phyloP scores from a whole-genome alignment of 2,797 vertebrate species.

The Coreius guichenoti region DNA sequence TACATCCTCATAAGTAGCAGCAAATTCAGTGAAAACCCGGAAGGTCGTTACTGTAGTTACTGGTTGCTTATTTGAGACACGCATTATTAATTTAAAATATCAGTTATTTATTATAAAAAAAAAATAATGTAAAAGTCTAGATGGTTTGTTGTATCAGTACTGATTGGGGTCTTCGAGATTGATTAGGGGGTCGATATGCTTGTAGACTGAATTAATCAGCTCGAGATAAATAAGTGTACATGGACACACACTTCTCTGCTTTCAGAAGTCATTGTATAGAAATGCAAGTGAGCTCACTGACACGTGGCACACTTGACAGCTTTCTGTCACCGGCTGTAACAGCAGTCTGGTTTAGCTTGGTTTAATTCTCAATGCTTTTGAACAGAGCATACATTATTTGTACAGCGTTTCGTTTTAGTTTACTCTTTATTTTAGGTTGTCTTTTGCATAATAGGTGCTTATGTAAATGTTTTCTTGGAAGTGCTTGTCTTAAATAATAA shows the following conservation, averaged over 20 bases:
- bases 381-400: neutral
- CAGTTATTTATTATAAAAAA: neutral
- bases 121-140: neutral
- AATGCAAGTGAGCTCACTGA: neutral
- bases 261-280: neutral
- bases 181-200: neutral
- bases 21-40: conserved; percentile 15
- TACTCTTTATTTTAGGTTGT: neutral
- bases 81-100: neutral
- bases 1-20: conserved; percentile 8
- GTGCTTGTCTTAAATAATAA: neutral
- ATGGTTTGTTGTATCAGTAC: neutral
- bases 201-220: neutral
- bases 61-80: neutral
- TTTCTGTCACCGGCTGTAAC: neutral
- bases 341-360: neutral
- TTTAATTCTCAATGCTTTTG: neutral
- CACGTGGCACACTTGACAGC: conserved; percentile 41
- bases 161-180: neutral
- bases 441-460: neutral
- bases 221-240: neutral
- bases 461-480: neutral
- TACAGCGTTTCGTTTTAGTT: neutral
- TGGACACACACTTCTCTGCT: neutral
- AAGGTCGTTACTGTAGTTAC: conserved; percentile 19